phyloP scores from a whole-genome alignment of 1,140 invertebrate species.

The Anastrepha ludens region DNA sequence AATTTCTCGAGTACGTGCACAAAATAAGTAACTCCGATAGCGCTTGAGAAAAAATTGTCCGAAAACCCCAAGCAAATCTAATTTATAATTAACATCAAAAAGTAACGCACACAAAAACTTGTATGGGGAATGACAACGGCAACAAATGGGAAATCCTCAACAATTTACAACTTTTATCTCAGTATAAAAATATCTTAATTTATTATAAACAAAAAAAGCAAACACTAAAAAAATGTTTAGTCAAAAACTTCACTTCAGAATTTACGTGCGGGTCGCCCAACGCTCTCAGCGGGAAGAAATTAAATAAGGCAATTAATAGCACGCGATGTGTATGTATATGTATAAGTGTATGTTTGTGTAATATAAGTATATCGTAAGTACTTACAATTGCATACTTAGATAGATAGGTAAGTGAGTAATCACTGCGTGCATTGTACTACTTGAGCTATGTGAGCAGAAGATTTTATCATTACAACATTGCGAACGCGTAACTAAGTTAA shows the following conservation, averaged over 20 bases:
- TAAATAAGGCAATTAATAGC: conserved; percentile 9
- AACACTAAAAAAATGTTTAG: neutral
- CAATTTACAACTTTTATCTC: conserved; percentile 45
- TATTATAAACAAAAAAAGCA: neutral
- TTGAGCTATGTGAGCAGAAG: too few relatives aligned
- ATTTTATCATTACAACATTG: too few relatives aligned
- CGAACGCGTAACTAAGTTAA: too few relatives aligned
- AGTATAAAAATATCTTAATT: neutral
- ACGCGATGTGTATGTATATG: conserved; percentile 2
- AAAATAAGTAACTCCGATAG: neutral
- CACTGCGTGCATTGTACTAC: too few relatives aligned
- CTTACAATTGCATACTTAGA: too few relatives aligned
- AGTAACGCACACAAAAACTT: neutral
- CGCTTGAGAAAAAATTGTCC: neutral
- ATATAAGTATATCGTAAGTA: neutral
- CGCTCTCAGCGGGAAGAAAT: neutral
- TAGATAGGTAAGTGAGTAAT: too few relatives aligned
- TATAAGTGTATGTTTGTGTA: neutral
- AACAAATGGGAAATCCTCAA: conserved; percentile 55
- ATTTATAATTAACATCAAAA: neutral
- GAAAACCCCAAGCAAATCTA: neutral
- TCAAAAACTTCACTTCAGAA: neutral
- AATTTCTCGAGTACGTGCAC: neutral
- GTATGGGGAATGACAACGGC: conserved; percentile 29
- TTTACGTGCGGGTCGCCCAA: neutral